phyloP scores from a whole-genome alignment of 2,797 vertebrate genomes.

The Labroides dimidiatus region DNA sequence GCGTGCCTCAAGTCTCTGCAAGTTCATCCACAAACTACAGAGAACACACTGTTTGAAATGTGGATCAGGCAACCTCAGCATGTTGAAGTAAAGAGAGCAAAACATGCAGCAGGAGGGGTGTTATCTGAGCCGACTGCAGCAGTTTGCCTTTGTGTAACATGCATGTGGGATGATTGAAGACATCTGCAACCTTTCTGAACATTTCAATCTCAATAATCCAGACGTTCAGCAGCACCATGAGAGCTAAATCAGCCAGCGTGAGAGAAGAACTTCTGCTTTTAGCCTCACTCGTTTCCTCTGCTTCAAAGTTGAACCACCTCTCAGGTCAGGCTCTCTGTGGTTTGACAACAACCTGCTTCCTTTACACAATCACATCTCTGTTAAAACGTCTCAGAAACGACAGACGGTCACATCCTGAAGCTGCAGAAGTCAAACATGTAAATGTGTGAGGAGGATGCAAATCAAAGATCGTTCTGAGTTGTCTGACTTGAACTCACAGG shows the following conservation, averaged over 20 bases:
- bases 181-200: too few relatives aligned
- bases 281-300: conserved; percentile 19
- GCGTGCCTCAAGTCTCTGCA: conserved; percentile 15
- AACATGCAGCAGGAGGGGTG: neutral
- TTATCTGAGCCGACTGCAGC: too few relatives aligned
- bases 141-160: neutral
- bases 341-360: neutral
- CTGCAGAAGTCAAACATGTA: neutral
- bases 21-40: neutral
- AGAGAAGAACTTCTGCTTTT: conserved; percentile 28
- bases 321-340: conserved; percentile 4
- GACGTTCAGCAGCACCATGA: neutral
- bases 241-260: neutral
- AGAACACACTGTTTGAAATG: too few relatives aligned
- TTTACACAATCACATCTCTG: conserved; percentile 2
- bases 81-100: too few relatives aligned
- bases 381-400: conserved; percentile 4
- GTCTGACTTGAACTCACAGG: too few relatives aligned
- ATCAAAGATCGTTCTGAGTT: neutral
- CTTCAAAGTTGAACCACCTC: conserved; percentile 15
- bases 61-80: too few relatives aligned
- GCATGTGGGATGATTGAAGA: neutral
- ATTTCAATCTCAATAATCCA: neutral
- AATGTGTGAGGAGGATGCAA: too few relatives aligned
- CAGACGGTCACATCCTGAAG: neutral